Percentiles rank a stretch among this genome's conserved stretches.
Evolutionary conservation across 2,113 vertebrate species (phyloP).

Genomic region (Sardina pilchardus): DNA sequence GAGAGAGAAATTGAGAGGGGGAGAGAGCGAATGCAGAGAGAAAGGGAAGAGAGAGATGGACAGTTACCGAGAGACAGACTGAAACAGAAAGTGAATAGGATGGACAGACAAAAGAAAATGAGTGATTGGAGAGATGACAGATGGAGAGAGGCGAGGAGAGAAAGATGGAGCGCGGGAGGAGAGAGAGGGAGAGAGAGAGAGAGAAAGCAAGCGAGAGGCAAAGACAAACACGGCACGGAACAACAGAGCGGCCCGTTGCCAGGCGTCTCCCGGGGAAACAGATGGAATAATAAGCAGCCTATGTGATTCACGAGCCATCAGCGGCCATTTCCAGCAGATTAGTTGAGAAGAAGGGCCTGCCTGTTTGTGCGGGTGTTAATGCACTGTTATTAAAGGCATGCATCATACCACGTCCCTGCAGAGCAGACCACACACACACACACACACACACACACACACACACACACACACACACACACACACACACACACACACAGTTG

Average conservation of each 20-base stretch:
- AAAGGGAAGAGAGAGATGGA: not conserved
- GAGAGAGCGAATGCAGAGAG: not conserved
- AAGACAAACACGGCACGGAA: conserved; percentile 27
- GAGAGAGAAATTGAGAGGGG: not conserved
- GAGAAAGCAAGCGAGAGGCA: not conserved
- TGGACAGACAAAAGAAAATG: not conserved
- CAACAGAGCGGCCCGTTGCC: conserved; percentile 45
- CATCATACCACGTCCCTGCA: conserved; percentile 60
- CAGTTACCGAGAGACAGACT: not conserved
- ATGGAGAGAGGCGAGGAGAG: not conserved
- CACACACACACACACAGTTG: conserved; percentile 21
- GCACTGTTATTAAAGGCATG: conserved; percentile 73
- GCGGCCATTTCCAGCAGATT: conserved; percentile 50
- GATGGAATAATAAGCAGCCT: conserved; percentile 53
- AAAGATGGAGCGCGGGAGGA: conserved; percentile 13
- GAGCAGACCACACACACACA: conserved; percentile 44
- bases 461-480: conserved; percentile 29
- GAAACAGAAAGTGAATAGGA: not conserved
- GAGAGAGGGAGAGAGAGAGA: conserved; percentile 33
- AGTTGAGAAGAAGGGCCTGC: conserved; percentile 39
- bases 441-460: conserved; percentile 24
- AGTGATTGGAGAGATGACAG: not conserved
- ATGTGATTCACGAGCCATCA: conserved; percentile 59
- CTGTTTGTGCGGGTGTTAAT: conserved; percentile 56
- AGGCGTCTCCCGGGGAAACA: conserved; percentile 44